phyloP scores from a whole-genome alignment of 2,888 invertebrate species.

The Lydus trimaculatus region DNA sequence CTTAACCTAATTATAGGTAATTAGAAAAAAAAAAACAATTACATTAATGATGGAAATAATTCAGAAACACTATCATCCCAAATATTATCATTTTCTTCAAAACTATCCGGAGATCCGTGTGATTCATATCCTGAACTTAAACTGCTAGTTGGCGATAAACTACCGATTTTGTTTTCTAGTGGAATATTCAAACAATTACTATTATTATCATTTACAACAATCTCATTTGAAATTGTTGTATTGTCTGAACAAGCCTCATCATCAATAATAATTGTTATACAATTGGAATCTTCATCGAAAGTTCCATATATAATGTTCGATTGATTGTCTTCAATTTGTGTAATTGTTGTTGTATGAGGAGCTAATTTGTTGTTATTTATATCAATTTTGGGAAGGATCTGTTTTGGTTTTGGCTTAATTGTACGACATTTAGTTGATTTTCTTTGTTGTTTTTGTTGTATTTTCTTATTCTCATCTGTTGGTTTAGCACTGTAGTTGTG shows the following conservation, averaged over 20 bases:
- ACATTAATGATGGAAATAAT: conserved; percentile 77
- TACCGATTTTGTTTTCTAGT: conserved; percentile 22
- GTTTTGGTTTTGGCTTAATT: conserved; percentile 34
- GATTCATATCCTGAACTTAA: conserved; percentile 76
- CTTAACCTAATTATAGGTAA: conserved; percentile 23
- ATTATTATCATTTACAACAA: conserved; percentile 56
- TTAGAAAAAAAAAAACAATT: conserved; percentile 42
- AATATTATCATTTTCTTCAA: conserved; percentile 61
- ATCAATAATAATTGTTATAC: conserved; percentile 75
- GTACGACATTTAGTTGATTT: conserved; percentile 18
- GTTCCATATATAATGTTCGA: conserved; percentile 74
- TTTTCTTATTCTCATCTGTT: conserved; percentile 21
- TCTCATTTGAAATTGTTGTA: conserved; percentile 56
- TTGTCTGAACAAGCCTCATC: conserved; percentile 64
- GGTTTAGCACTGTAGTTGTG: conserved; percentile 55
- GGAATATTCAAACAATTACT: conserved; percentile 29
- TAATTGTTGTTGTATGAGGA: conserved; percentile 19
- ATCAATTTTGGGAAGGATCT: conserved; percentile 30
- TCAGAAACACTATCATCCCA: conserved; percentile 81
- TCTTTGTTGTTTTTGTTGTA: conserved; percentile 2
- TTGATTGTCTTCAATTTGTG: conserved; percentile 50
- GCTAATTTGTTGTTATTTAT: conserved; percentile 29
- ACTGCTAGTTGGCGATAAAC: conserved; percentile 37
- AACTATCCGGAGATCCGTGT: conserved; percentile 65
- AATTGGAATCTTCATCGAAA: conserved; percentile 75